Evolutionary conservation across 2,797 vertebrate species (phyloP).

Genomic region (Aotus griseimembra): DNA sequence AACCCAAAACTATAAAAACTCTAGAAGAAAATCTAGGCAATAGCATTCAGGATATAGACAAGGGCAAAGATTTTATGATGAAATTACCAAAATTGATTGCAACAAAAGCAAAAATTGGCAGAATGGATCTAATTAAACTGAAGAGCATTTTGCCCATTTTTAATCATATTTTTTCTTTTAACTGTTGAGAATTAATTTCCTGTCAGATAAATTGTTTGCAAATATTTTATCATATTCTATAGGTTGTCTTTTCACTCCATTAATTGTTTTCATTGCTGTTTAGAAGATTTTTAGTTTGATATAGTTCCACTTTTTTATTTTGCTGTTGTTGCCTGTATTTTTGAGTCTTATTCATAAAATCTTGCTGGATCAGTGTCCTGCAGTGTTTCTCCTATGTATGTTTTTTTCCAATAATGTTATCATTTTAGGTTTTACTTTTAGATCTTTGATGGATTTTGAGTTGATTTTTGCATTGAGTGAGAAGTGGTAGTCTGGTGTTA

Average conservation of each 20-base stretch:
- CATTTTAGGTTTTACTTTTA: neutral
- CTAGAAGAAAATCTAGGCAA: neutral
- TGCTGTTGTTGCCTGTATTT: neutral
- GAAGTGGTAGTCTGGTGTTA: neutral
- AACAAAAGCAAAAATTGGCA: neutral
- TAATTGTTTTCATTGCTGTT: neutral
- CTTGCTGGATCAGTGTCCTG: accelerated
- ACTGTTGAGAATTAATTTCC: neutral
- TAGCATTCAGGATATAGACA: neutral
- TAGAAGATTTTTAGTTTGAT: neutral
- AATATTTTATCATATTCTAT: neutral
- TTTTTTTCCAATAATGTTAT: neutral
- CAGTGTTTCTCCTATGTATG: neutral
- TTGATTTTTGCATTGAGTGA: neutral
- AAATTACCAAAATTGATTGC: too few relatives aligned
- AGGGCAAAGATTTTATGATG: neutral
- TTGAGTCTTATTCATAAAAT: neutral
- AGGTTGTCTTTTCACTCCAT: neutral
- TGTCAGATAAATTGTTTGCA: neutral
- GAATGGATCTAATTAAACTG: neutral
- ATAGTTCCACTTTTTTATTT: neutral
- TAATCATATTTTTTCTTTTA: neutral
- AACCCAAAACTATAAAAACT: neutral
- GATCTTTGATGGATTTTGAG: neutral
- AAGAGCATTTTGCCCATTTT: neutral